phyloP scores from a whole-genome alignment of 2,888 invertebrate species.

The Drosophila emarginata region DNA sequence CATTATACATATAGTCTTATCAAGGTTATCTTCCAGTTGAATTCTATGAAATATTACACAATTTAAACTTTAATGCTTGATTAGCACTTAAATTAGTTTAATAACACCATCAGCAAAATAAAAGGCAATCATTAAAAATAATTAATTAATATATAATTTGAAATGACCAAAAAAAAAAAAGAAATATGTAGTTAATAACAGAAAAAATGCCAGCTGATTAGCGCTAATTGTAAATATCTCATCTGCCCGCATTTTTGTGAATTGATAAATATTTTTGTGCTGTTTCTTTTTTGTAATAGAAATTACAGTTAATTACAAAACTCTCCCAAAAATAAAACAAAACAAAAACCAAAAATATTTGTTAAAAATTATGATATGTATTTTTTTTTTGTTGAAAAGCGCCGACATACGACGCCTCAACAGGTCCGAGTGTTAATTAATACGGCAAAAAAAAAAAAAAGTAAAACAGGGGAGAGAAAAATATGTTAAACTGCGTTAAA shows the following conservation, averaged over 20 bases:
- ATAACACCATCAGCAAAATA: slow-evolving; percentile 36
- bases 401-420: slow-evolving; percentile 49
- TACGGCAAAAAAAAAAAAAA: slow-evolving; percentile 20
- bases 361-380: slow-evolving; percentile 24
- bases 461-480: not conserved
- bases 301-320: slow-evolving; percentile 40
- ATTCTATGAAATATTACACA: slow-evolving; percentile 4
- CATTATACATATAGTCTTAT: not conserved
- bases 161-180: slow-evolving; percentile 35
- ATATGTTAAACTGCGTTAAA: slow-evolving; percentile 16
- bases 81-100: slow-evolving; percentile 42
- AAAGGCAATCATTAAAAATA: slow-evolving; percentile 62
- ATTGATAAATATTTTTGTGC: slow-evolving; percentile 12
- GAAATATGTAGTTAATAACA: slow-evolving; percentile 41
- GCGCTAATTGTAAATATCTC: not conserved
- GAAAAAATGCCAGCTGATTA: slow-evolving; percentile 19
- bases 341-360: not conserved
- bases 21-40: not conserved
- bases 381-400: slow-evolving; percentile 37
- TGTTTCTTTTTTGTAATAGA: slow-evolving; percentile 12
- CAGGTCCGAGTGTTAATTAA: slow-evolving; percentile 32
- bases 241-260: slow-evolving; percentile 12
- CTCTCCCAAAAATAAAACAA: slow-evolving; percentile 1
- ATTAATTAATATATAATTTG: slow-evolving; percentile 69
- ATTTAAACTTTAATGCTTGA: not conserved